phyloP scores from a whole-genome alignment of 1,140 invertebrate species.

The Aphaenogaster ashmeadi region DNA sequence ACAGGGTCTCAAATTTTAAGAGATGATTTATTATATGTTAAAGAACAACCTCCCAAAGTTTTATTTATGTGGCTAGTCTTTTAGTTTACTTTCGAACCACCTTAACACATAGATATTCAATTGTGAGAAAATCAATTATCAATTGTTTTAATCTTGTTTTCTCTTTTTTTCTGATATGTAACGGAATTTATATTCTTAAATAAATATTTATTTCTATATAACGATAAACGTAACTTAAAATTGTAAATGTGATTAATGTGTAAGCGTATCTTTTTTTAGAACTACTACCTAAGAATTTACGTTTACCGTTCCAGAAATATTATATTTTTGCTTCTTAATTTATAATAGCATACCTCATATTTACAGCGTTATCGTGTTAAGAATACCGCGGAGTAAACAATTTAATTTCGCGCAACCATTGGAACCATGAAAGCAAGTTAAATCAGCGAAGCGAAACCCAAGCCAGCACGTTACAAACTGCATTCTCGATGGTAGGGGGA shows the following conservation, averaged over 20 bases:
- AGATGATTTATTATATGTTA: no score
- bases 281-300: not conserved
- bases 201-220: conserved; percentile 14
- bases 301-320: not conserved
- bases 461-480: conserved; percentile 26
- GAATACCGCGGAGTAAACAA: not conserved
- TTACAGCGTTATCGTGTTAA: not conserved
- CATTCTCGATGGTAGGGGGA: not conserved
- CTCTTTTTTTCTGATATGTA: not conserved
- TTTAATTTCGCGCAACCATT: conserved; percentile 4
- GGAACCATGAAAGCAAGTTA: conserved; percentile 20
- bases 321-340: conserved; percentile 23
- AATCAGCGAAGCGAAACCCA: conserved; percentile 14
- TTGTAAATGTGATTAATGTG: not conserved
- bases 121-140: not conserved
- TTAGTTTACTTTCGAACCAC: no score
- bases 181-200: not conserved
- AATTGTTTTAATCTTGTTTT: not conserved
- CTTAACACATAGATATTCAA: not conserved
- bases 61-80: no score
- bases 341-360: not conserved
- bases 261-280: not conserved
- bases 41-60: no score
- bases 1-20: no score
- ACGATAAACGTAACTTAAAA: not conserved